Percentiles rank a stretch among this genome's conserved stretches.
phyloP scores from a whole-genome alignment of 2,888 invertebrate species.

The Drosophila suboccidentalis region DNA sequence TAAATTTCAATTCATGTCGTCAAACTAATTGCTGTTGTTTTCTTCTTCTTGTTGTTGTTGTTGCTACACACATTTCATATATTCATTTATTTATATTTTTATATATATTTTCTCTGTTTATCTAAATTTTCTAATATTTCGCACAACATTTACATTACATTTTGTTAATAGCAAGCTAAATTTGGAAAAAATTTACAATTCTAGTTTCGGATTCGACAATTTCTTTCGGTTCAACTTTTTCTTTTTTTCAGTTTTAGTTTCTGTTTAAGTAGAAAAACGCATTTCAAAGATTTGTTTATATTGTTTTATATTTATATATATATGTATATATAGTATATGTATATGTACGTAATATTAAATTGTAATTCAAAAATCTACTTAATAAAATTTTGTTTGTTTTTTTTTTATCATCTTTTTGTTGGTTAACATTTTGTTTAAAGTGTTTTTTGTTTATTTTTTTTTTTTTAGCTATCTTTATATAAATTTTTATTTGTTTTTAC shows the following conservation, averaged over 20 bases:
- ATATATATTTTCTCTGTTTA: slow-evolving; percentile 15
- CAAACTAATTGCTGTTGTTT: slow-evolving; percentile 15
- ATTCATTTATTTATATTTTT: slow-evolving; percentile 16
- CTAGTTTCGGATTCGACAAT: slow-evolving; percentile 44
- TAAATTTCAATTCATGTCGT: slow-evolving; percentile 7
- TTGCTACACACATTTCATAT: slow-evolving; percentile 33
- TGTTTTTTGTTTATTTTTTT: slow-evolving; percentile 20
- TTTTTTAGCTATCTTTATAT: slow-evolving; percentile 43
- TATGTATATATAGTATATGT: slow-evolving; percentile 32
- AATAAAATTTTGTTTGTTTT: slow-evolving; percentile 63
- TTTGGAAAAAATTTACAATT: slow-evolving; percentile 63
- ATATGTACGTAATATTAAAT: slow-evolving; percentile 58
- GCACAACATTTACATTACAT: slow-evolving; percentile 62
- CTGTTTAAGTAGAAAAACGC: slow-evolving; percentile 60
- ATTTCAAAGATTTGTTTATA: slow-evolving; percentile 42
- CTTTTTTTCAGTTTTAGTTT: slow-evolving; percentile 35
- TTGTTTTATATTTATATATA: slow-evolving; percentile 24
- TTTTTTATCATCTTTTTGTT: slow-evolving; percentile 44
- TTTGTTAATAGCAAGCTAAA: slow-evolving; percentile 55
- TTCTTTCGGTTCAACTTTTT: slow-evolving; percentile 6
- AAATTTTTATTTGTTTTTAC: slow-evolving; percentile 34
- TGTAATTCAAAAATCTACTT: slow-evolving; percentile 82
- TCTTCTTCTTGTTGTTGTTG: slow-evolving; percentile 14
- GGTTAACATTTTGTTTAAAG: slow-evolving; percentile 70
- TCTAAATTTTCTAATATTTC: slow-evolving; percentile 40